A percentile compares a stretch with the other conserved stretches of the same genome.
Conservation (phyloP, 2,888 invertebrate species). For the Oscheius sp. region DNA sequence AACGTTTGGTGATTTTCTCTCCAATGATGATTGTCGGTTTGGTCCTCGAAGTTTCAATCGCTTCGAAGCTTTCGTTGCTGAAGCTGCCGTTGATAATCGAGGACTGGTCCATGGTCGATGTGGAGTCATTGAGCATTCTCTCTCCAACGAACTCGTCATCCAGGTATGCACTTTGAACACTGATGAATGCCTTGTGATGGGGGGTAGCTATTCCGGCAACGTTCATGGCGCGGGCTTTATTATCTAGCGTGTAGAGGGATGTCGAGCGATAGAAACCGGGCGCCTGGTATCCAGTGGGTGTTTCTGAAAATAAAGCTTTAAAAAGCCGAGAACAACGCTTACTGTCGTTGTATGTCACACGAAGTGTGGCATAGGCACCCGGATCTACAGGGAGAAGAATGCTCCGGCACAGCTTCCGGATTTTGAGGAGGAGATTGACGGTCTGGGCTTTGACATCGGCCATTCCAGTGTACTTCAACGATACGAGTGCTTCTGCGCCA, state of each 20-base stretch:
- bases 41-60: too few relatives aligned
- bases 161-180: conserved; percentile 14
- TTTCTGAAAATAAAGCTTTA: background rate
- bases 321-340: background rate
- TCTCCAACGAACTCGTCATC: conserved; percentile 15
- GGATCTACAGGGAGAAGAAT: conserved; percentile 27
- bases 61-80: too few relatives aligned
- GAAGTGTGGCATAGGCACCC: conserved; percentile 34
- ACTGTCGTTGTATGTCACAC: conserved; percentile 31
- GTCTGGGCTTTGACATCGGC: conserved; percentile 29
- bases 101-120: too few relatives aligned
- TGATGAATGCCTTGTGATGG: conserved; percentile 16
- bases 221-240: conserved; percentile 1
- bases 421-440: conserved; percentile 13
- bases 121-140: background rate
- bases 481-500: conserved; percentile 79
- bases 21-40: too few relatives aligned
- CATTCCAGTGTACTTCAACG: conserved; percentile 30
- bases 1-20: too few relatives aligned
- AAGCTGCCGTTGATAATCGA: too few relatives aligned
- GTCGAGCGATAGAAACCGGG: conserved; percentile 17
- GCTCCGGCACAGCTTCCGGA: conserved; percentile 35
- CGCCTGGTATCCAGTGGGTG: conserved; percentile 16
- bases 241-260: conserved; percentile 17
- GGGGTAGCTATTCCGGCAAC: conserved; percentile 5